Evolutionary conservation across 2,113 vertebrate species (phyloP), one percentile per base, ranked within the genome.

Genomic region (Monarcha castaneiventris): DNA sequence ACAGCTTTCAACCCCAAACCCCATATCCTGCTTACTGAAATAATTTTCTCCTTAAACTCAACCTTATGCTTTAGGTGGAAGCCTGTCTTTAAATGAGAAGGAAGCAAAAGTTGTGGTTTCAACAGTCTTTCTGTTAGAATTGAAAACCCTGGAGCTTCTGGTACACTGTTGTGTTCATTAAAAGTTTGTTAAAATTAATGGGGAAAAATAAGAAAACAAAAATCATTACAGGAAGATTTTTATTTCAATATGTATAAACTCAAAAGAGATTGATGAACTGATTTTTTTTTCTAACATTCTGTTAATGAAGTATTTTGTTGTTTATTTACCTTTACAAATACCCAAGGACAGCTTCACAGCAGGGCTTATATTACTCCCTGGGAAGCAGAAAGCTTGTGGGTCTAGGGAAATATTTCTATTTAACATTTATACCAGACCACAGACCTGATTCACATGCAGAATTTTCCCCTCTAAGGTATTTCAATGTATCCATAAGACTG

Each of bases 251-350:
- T 35, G 17, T 56, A 27, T 21, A 35, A 71, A 77, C 32, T 22
- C 33, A 37, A 55, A 55, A 59, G 78, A 82, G 55, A 91, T 74
- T 73, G 89, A 93, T 90, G 51, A 68, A 58, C 39, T 67, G 32
- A 41, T 68, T 67, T 87, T 35, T 87, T 35, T 81, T 17, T 92
- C 25, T 68, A 80, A 62, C 23, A 10, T 89, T 93, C 91, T 58
- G 63, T 89, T 96, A 91, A 96, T 96, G 62, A 94, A 92, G 54
- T 89, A 39, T 84, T 90, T 88, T 77, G 71, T 62, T 95, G 44
- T 85, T 96, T 95, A 73, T 92, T 96, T 97, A 89, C 73, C 83
- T 90, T 89, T 84, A 74, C 81, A 96, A 77, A 91, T 87, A 91
- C 10, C 51, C 78, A 87, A 87, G 81, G 64, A 76, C 87, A 85